These are phyloP conservation scores for Sciurus niger DNA, from an alignment of 2,113 vertebrate genomes.

Conservation along the genomic window DNA sequence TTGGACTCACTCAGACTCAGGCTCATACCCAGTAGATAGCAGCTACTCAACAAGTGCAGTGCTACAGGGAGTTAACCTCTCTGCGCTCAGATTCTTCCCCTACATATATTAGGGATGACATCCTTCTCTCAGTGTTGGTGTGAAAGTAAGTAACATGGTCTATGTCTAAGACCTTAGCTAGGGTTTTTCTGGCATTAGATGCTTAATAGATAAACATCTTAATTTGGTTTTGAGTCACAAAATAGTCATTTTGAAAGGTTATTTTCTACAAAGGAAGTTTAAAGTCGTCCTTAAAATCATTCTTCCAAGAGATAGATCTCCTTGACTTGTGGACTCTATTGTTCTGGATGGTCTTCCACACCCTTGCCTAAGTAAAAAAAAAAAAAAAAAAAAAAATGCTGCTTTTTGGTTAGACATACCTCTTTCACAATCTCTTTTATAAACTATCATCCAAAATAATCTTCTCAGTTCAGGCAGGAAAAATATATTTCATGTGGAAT, in stretches of 20 bases:
- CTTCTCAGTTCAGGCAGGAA: conserved; percentile 42
- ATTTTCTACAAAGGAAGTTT: conserved; percentile 45
- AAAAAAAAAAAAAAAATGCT: not conserved
- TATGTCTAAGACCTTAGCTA: conserved; percentile 16
- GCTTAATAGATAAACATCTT: conserved; percentile 29
- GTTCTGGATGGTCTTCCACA: not conserved
- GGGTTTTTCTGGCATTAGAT: not conserved
- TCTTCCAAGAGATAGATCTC: not conserved
- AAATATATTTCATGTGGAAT: conserved; percentile 4
- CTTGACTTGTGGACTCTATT: not conserved
- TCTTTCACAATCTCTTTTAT: not conserved
- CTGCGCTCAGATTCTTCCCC: not conserved
- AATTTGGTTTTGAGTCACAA: not conserved
- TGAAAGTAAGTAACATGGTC: not conserved
- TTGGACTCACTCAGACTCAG: not conserved
- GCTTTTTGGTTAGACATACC: conserved; percentile 11
- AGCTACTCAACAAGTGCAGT: not conserved
- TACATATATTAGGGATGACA: not conserved
- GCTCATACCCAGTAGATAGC: not conserved
- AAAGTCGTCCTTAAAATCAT: not conserved
- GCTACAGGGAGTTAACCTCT: not conserved
- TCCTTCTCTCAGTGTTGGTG: not conserved
- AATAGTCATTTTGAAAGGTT: conserved; percentile 6
- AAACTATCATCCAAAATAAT: conserved; percentile 26
- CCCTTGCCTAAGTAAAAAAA: conserved; percentile 39